These are phyloP conservation scores for Poecilus cupreus DNA, from an alignment of 2,888 invertebrate genomes.

Conservation along the genomic window DNA sequence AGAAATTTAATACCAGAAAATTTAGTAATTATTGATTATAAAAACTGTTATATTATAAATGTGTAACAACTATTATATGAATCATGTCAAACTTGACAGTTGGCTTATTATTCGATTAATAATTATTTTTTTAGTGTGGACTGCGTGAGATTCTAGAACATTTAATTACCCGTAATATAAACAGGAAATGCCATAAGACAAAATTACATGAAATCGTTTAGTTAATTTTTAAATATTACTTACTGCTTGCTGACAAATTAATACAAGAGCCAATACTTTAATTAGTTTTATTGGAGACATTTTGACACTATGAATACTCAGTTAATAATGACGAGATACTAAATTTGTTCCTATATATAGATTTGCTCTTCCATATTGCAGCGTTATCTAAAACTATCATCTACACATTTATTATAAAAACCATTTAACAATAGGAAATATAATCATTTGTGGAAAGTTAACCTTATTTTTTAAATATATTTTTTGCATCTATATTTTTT, in stretches of 20 bases:
- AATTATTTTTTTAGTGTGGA: too few relatives aligned
- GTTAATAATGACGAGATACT: neutral
- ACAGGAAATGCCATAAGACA: neutral
- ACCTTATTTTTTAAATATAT: constrained; percentile 8
- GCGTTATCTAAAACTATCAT: constrained; percentile 14
- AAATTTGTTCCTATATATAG: neutral
- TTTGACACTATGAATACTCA: neutral
- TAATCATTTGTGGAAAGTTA: constrained; percentile 3
- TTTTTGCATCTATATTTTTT: neutral
- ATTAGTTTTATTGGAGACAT: neutral
- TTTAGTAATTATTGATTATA: too few relatives aligned
- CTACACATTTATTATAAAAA: neutral
- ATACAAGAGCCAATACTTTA: neutral
- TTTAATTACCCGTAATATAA: neutral
- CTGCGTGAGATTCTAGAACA: too few relatives aligned
- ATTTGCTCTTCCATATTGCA: neutral
- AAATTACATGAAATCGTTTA: neutral
- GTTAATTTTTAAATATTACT: neutral
- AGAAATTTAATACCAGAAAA: too few relatives aligned
- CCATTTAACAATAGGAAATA: neutral
- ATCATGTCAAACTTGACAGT: too few relatives aligned
- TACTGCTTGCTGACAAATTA: neutral
- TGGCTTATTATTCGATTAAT: too few relatives aligned
- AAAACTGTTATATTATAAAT: too few relatives aligned
- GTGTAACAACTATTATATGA: too few relatives aligned